These are phyloP conservation scores for Encarsia formosa DNA, from an alignment of 2,888 invertebrate genomes.

Conservation along the genomic window DNA sequence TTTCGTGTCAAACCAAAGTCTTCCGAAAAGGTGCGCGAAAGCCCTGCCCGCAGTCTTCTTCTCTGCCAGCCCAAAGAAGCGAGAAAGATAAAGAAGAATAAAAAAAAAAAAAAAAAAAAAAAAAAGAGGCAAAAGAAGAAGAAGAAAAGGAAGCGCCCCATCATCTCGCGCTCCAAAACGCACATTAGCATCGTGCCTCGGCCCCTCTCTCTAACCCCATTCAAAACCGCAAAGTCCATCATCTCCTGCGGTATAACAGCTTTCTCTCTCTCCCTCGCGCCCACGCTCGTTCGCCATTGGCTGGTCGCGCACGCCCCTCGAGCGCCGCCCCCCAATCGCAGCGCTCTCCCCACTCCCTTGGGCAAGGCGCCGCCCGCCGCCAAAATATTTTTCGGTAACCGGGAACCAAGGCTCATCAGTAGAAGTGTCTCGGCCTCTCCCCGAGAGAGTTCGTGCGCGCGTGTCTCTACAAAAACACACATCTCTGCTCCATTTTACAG, in stretches of 20 bases:
- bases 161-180: conserved; percentile 10
- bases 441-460: too few relatives aligned
- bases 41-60: too few relatives aligned
- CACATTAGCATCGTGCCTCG: conserved; percentile 14
- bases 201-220: background rate
- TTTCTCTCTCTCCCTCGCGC: background rate
- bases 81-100: background rate
- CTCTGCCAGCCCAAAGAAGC: background rate
- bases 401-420: too few relatives aligned
- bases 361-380: too few relatives aligned
- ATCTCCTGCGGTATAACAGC: background rate
- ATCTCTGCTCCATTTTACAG: too few relatives aligned
- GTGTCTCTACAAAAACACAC: too few relatives aligned
- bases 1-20: too few relatives aligned
- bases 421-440: too few relatives aligned
- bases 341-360: too few relatives aligned
- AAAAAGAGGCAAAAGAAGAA: background rate
- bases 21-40: too few relatives aligned
- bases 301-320: background rate
- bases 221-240: conserved; percentile 9
- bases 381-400: too few relatives aligned
- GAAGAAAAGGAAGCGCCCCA: background rate
- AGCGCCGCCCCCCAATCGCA: too few relatives aligned
- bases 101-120: background rate
- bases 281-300: background rate